Percentiles rank a stretch among this genome's conserved stretches.
These are phyloP conservation scores for Rhopalosiphum padi DNA, from an alignment of 1,140 invertebrate genomes.

Conservation along the genomic window DNA sequence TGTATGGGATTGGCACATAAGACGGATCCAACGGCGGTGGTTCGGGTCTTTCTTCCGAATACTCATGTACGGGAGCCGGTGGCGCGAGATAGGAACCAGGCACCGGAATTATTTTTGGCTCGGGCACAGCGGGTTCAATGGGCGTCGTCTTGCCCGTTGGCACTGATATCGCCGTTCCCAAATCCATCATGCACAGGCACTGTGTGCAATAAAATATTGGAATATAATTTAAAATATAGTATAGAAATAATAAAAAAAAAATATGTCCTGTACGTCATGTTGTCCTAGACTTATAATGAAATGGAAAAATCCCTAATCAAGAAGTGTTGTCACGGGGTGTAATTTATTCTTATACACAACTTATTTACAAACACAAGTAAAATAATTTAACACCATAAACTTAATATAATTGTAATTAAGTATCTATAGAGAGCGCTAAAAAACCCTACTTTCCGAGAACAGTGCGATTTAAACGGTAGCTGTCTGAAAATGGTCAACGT, in stretches of 20 bases:
- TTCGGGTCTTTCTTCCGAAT: constrained; percentile 61
- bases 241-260: not conserved
- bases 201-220: not conserved
- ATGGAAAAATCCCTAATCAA: not conserved
- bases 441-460: not conserved
- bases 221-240: not conserved
- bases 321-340: not conserved
- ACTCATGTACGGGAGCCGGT: constrained; percentile 61
- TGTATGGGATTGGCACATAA: constrained; percentile 59
- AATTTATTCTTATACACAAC: not conserved
- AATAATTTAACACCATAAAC: not conserved
- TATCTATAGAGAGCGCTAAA: not conserved
- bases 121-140: constrained; percentile 60
- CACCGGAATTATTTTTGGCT: constrained; percentile 45
- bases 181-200: constrained; percentile 37
- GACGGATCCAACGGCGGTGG: constrained; percentile 61
- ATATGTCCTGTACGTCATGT: not conserved
- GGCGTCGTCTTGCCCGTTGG: constrained; percentile 61
- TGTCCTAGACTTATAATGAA: not conserved
- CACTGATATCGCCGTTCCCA: constrained; percentile 59
- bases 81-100: constrained; percentile 26
- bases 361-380: not conserved
- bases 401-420: not conserved
- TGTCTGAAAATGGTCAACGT: not conserved
- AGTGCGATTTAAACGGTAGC: not conserved